Percentiles rank a stretch among this genome's conserved stretches.
Conservation (phyloP, 92 coral and sea anemone species). For the Ricordea florida region DNA sequence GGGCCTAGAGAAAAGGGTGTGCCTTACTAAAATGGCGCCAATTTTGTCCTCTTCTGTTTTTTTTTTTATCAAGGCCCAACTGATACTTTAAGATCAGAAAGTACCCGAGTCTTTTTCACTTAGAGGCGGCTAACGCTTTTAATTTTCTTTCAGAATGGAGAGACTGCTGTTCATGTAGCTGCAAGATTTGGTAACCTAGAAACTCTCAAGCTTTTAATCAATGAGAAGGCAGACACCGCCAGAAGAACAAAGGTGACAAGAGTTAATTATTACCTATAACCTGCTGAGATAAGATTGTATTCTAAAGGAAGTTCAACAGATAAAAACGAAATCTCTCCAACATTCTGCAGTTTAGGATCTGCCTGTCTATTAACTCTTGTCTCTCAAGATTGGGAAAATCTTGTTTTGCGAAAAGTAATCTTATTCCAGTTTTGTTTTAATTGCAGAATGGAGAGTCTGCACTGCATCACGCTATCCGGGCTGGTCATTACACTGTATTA, state of each 20-base stretch:
- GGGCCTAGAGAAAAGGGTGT: no score
- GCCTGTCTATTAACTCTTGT: no score
- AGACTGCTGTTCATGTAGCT: conserved; percentile 94
- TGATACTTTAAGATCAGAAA: no score
- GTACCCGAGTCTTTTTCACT: not conserved
- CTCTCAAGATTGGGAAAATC: no score
- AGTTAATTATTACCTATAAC: no score
- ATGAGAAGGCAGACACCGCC: conserved; percentile 93
- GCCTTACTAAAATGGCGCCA: no score
- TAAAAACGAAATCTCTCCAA: no score
- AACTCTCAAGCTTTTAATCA: conserved; percentile 73
- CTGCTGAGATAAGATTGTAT: no score
- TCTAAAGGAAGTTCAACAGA: no score
- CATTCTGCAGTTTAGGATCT: no score
- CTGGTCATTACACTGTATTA: conserved; percentile 63
- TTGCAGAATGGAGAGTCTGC: conserved; percentile 95
- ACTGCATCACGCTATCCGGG: conserved; percentile 87
- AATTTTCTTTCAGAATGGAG: conserved; percentile 77
- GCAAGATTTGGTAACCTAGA: conserved; percentile 80
- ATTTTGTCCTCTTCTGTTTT: not conserved
- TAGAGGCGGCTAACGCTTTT: not conserved
- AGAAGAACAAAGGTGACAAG: conserved; percentile 87
- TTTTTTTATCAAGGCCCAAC: no score
- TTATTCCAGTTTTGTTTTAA: not conserved
- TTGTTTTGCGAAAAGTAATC: no score